Base-by-base conservation (phyloP, 2,797 vertebrate species). In the Malacoctenus gilli region DNA sequence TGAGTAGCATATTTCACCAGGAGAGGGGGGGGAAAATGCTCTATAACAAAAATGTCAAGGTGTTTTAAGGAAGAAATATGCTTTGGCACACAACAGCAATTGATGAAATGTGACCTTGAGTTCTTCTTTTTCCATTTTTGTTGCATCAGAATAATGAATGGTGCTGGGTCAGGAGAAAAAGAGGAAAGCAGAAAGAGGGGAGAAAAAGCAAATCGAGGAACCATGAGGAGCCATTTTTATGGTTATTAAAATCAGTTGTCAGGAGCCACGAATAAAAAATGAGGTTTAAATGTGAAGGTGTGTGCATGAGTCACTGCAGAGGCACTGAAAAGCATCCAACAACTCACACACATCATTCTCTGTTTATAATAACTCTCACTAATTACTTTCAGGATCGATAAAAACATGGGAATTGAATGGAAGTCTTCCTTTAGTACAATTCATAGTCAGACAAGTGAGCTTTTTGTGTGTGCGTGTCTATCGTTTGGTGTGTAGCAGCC, bases 11-110 rank as follows among this genome's bases (percentile, higher is more conserved):
- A 77, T 84, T 86, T 87, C 81, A 84, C 50, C 34, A 41, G 68
- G 59, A 75, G 76, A 66, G 52, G 52, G 42, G 52, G 52, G 44
- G 82, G 83, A 85, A 85, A 84, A 77, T 76, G 71, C 68, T 82
- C 84, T 58, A 73, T 84, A 85, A 87, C 80, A 83, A 75, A 87
- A 85, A 83, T 84, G 85, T 89, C 87, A 87, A 79, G 77, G 76
- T 86, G 76, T 83, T 88, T 88, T 85, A 87, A 86, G 80, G 63
- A 80, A 85, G 84, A 91, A 87, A 86, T 88, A 89, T 85, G 77
- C 73, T 75, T 79, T 54, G 54, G 70, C 50, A 74, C 72, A 70
- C 52, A 83, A 76, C 54, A 63, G 71, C 73, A 77, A 71, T 81
- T 85, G 85, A 85, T 87, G 75, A 83, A 80, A 85, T 76, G 74